A percentile compares a stretch with the other conserved stretches of the same genome.
phyloP scores from a whole-genome alignment of 2,797 vertebrate genomes.

The Sebastes hubbsi region DNA sequence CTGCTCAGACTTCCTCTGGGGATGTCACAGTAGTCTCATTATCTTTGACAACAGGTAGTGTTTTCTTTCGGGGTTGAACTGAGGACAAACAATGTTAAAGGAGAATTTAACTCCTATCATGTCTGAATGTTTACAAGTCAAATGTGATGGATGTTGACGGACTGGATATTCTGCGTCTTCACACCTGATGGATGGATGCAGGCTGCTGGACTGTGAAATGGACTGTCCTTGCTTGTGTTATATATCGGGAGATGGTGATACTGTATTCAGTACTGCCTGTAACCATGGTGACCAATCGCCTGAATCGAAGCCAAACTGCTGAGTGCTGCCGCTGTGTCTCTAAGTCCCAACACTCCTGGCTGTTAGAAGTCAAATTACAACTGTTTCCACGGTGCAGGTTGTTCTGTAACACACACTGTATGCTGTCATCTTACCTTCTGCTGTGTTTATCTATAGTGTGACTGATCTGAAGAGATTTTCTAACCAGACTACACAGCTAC shows the following conservation, averaged over 20 bases:
- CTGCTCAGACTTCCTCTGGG: conserved; percentile 25
- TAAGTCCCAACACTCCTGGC: conserved; percentile 25
- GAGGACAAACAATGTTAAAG: conserved; percentile 50
- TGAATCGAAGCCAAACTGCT: conserved; percentile 51
- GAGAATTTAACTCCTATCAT: not conserved
- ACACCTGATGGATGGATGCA: conserved; percentile 2
- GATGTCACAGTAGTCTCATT: conserved; percentile 40
- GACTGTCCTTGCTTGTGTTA: conserved; percentile 33
- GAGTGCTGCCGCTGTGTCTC: conserved; percentile 26
- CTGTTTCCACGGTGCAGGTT: conserved; percentile 19
- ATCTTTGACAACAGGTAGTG: conserved; percentile 50
- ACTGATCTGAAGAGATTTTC: not conserved
- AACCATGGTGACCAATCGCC: conserved; percentile 68
- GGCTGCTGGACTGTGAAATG: conserved; percentile 40
- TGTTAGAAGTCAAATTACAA: conserved; percentile 54
- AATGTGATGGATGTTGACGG: not conserved
- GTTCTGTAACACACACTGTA: not conserved
- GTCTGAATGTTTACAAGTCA: not conserved
- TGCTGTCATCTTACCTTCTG: not conserved
- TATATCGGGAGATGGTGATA: conserved; percentile 31
- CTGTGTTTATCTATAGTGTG: conserved; percentile 5
- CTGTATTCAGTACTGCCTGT: conserved; percentile 49
- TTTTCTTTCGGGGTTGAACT: conserved; percentile 18
- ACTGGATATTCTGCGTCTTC: not conserved
- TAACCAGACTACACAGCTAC: not conserved